A percentile compares a stretch with the other conserved stretches of the same genome.
phyloP scores from a whole-genome alignment of 35 echinoderm and acorn worm genomes.

The Heliocidaris tuberculata region DNA sequence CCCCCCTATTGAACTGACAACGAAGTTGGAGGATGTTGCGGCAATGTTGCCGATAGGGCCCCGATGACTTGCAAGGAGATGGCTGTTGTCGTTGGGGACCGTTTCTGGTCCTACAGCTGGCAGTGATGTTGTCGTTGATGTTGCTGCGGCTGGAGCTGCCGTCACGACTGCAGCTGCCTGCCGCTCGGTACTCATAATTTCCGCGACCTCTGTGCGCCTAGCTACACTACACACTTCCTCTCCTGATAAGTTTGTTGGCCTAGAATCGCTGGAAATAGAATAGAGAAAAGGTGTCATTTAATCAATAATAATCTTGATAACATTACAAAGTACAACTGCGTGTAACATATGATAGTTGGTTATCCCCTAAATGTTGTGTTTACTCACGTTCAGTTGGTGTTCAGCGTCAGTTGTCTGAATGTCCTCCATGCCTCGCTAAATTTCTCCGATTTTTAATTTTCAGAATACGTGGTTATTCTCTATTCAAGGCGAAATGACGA shows the following conservation, averaged over 20 bases:
- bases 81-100: not conserved
- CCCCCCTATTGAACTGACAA: conserved; percentile 31
- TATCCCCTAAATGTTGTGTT: not conserved
- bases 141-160: not conserved
- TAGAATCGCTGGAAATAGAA: conserved; percentile 28
- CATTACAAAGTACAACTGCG: not conserved
- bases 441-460: not conserved
- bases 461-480: not conserved
- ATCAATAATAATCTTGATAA: conserved; percentile 6
- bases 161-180: conserved; percentile 27
- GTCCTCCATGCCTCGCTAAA: not conserved
- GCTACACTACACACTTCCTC: conserved; percentile 27
- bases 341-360: not conserved
- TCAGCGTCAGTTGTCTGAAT: not conserved
- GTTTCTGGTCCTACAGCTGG: not conserved
- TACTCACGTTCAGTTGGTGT: not conserved
- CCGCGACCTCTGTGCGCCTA: conserved; percentile 7
- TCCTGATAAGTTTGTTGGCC: not conserved
- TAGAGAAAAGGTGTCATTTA: not conserved
- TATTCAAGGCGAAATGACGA: not conserved
- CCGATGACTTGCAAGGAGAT: not conserved
- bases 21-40: conserved; percentile 17
- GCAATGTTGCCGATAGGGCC: conserved; percentile 24
- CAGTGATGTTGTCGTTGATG: not conserved
- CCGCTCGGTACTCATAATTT: not conserved